phyloP scores from a whole-genome alignment of 2,888 invertebrate genomes.

The Smittia aterrima region DNA sequence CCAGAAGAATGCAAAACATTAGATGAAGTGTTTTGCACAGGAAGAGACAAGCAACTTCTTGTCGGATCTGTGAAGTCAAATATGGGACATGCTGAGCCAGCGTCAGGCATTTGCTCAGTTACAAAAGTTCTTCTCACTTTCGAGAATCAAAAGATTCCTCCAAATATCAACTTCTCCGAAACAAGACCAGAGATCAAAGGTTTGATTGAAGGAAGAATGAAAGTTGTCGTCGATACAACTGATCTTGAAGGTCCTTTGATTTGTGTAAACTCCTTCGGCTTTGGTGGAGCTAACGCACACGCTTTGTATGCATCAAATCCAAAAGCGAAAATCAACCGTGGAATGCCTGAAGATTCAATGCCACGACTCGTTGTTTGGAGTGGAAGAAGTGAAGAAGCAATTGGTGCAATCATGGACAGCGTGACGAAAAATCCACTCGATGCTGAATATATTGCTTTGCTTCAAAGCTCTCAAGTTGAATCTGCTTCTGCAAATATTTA shows the following conservation, averaged over 20 bases:
- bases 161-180: slow-evolving; percentile 66
- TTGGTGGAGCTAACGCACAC: slow-evolving; percentile 80
- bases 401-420: slow-evolving; percentile 61
- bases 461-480: slow-evolving; percentile 58
- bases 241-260: slow-evolving; percentile 58
- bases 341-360: slow-evolving; percentile 59
- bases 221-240: slow-evolving; percentile 60
- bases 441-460: slow-evolving; percentile 57
- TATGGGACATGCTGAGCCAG: slow-evolving; percentile 55
- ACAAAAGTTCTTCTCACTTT: slow-evolving; percentile 65
- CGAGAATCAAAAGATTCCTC: slow-evolving; percentile 65
- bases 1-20: slow-evolving; percentile 66
- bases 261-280: slow-evolving; percentile 83
- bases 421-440: slow-evolving; percentile 59
- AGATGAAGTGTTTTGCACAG: slow-evolving; percentile 58
- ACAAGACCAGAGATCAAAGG: slow-evolving; percentile 59
- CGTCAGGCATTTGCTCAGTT: slow-evolving; percentile 58
- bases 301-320: slow-evolving; percentile 62
- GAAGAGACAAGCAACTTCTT: slow-evolving; percentile 59
- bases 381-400: slow-evolving; percentile 72
- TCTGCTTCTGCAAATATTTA: slow-evolving; percentile 62
- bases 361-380: slow-evolving; percentile 68
- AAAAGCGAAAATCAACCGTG: slow-evolving; percentile 61
- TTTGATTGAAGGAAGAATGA: slow-evolving; percentile 56
- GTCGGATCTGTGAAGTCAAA: slow-evolving; percentile 59